Percentiles rank a stretch among this genome's conserved stretches.
Conservation (phyloP, 2,797 vertebrate genomes). For the Chromis chromis region DNA sequence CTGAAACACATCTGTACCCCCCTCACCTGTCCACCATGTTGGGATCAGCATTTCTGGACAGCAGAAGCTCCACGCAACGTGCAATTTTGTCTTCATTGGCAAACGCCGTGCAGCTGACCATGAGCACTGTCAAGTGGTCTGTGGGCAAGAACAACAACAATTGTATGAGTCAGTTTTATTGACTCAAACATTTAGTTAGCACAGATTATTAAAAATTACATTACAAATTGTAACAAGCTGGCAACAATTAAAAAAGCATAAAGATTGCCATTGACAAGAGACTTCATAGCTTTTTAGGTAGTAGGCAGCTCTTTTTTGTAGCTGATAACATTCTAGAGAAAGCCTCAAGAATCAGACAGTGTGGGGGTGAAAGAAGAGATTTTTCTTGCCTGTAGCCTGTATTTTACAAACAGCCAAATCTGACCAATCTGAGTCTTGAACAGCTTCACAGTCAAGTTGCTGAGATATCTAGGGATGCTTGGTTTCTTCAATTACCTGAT, state of each 20-base stretch:
- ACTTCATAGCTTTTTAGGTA: too few species aligned
- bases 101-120: slow-evolving; percentile 89
- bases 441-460: too few species aligned
- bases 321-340: too few species aligned
- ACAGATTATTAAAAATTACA: background rate
- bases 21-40: slow-evolving; percentile 90
- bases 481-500: too few species aligned
- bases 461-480: too few species aligned
- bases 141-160: slow-evolving; percentile 30
- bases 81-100: slow-evolving; percentile 87
- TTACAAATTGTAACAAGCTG: slow-evolving; percentile 1
- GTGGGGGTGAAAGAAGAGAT: too few species aligned
- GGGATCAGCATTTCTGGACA: slow-evolving; percentile 92
- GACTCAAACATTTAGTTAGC: slow-evolving; percentile 20
- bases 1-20: slow-evolving; percentile 30
- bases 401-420: too few species aligned
- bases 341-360: too few species aligned
- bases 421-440: too few species aligned
- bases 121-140: slow-evolving; percentile 92
- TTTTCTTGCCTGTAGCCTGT: too few species aligned
- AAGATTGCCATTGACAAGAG: background rate
- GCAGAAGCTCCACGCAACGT: slow-evolving; percentile 92
- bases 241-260: background rate
- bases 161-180: background rate
- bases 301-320: too few species aligned